These are phyloP conservation scores for Tiliacea aurago DNA, from an alignment of 2,888 invertebrate genomes.

Conservation along the genomic window DNA sequence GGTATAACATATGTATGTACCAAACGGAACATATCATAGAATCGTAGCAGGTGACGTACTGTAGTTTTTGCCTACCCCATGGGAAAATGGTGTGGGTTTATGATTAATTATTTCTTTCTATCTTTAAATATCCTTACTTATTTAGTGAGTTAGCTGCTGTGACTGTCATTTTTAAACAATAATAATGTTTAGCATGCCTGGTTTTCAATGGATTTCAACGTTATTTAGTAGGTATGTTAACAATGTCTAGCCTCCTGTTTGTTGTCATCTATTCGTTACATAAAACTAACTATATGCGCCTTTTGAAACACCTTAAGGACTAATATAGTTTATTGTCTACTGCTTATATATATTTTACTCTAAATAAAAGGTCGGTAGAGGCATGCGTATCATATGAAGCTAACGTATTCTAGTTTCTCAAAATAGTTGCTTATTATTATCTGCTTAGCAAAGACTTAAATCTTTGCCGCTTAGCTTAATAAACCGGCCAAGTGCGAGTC, in stretches of 20 bases:
- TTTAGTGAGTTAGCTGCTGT: not conserved
- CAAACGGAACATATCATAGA: no score
- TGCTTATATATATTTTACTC: not conserved
- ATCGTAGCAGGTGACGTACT: no score
- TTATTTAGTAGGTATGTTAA: not conserved
- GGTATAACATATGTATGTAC: not conserved
- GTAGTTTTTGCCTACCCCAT: no score
- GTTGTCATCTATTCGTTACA: no score
- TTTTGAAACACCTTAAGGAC: no score
- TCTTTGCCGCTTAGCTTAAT: not conserved
- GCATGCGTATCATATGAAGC: not conserved
- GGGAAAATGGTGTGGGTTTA: no score
- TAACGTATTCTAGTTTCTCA: not conserved
- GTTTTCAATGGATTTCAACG: not conserved
- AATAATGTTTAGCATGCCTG: not conserved
- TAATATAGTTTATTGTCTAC: no score
- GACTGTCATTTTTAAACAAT: not conserved
- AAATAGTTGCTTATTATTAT: not conserved
- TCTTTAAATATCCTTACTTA: no score
- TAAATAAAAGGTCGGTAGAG: not conserved
- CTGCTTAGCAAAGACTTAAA: not conserved
- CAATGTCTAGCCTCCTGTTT: no score
- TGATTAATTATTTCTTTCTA: no score
- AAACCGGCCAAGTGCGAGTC: no score
- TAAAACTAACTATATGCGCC: no score